Evolutionary conservation across 1,140 invertebrate genomes (phyloP).

Genomic region (Aphelenchoides avenae): DNA sequence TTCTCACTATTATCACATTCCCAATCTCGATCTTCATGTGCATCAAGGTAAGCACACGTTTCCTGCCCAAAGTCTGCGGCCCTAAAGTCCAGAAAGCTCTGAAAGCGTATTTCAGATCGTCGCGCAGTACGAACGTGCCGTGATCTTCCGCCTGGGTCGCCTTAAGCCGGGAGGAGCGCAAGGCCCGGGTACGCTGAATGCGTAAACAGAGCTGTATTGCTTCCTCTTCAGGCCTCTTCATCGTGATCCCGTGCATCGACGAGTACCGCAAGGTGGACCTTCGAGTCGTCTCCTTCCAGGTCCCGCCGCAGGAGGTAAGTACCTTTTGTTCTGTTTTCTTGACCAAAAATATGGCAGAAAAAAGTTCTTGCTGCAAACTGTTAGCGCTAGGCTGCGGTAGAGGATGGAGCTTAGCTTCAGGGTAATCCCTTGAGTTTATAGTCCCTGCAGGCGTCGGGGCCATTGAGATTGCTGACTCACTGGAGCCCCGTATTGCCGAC

Average conservation of each 20-base stretch:
- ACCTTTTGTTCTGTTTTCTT: no score
- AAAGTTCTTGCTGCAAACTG: no score
- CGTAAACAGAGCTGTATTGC: not conserved
- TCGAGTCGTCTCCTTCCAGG: slow-evolving; percentile 73
- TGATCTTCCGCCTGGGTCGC: slow-evolving; percentile 80
- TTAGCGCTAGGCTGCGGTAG: not conserved
- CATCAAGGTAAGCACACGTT: slow-evolving; percentile 73
- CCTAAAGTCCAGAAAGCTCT: not conserved
- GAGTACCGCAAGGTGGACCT: slow-evolving; percentile 72
- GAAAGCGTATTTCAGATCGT: slow-evolving; percentile 60
- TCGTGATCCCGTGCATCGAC: slow-evolving; percentile 81
- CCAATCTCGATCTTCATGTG: slow-evolving; percentile 88
- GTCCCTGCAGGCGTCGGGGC: no score
- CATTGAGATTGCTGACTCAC: no score
- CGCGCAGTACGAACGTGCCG: slow-evolving; percentile 65
- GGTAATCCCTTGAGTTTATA: no score
- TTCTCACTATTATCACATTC: slow-evolving; percentile 83
- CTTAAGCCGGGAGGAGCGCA: slow-evolving; percentile 81
- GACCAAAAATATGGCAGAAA: no score
- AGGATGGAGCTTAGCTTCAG: no score
- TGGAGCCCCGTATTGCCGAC: no score
- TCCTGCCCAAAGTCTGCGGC: not conserved
- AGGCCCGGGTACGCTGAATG: slow-evolving; percentile 67
- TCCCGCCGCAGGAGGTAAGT: slow-evolving; percentile 84
- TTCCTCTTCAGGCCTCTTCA: slow-evolving; percentile 69